Base-by-base conservation (phyloP, 1,140 invertebrate species). In the Holotrichia oblita region DNA sequence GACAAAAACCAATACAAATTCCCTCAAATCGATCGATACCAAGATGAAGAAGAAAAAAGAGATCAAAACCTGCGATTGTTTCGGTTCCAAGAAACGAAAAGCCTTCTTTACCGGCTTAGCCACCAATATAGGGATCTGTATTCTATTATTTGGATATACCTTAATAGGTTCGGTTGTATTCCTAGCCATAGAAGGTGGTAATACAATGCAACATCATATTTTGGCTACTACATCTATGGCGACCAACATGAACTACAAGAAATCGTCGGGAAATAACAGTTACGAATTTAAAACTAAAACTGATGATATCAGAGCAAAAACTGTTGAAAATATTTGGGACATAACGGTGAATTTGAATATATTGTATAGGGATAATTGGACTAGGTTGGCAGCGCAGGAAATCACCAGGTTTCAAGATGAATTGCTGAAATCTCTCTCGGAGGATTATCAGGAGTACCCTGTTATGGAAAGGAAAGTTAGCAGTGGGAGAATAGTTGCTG, bases 281-380 rank as follows among this genome's bases (percentile, higher is more conserved):
- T 80, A 79, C 6, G 82, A 85, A 76, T 79, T 84, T 27, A 83
- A 82, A 80, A 85, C 87, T 83, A 85, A 88, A 73, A 90, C 88
- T 78, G 90, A 89, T 80, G 91, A 94, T 80, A 91, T 92, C 0
- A 89, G 94, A 80, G 90, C 92, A 7, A 91, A 92, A 81, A 95
- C 94, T 10, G 94, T 96, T 8, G 94, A 95, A 85, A 95, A 93
- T 85, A 95, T 98, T 81, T 99, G 97, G 97, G 94, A 97, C 84
- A 97, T 98, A 64, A 98, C 97, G 12, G 95, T 96, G 81, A 94
- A 93, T 75, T 89, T 98, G 73, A 98, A 98, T 87, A 97, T 98
- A 83, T 89, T 98, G 12, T 98, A 98, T 87, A 93, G 94, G 82
- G 95, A 97, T 85, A 98, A 98, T 87, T 98, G 96, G 97, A 98